Evolutionary conservation across 2,113 vertebrate genomes (phyloP).

Genomic region (Fukomys damarensis): DNA sequence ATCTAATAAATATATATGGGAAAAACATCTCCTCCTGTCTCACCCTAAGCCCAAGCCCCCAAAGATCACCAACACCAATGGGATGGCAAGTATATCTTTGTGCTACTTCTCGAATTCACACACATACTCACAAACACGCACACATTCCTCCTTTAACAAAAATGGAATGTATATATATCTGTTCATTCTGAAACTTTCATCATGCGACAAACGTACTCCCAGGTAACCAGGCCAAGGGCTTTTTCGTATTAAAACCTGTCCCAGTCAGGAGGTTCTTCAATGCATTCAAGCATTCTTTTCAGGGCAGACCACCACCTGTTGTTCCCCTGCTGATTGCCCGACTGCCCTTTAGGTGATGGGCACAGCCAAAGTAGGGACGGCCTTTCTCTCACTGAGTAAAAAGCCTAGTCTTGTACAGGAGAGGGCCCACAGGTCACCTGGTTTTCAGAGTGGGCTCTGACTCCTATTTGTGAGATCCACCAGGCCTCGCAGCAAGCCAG

Average conservation of each 20-base stretch:
- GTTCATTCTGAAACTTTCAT: constrained; percentile 19
- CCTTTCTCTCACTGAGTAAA: background rate
- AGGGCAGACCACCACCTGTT: fast-evolving
- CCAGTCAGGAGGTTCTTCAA: fast-evolving
- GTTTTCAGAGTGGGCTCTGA: background rate
- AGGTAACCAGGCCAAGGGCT: background rate
- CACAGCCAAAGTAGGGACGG: background rate
- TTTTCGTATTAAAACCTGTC: background rate
- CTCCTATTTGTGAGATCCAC: background rate
- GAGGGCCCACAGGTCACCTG: background rate
- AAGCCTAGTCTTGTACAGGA: background rate
- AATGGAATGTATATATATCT: background rate
- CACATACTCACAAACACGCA: background rate
- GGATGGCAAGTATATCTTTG: background rate
- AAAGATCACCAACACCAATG: background rate
- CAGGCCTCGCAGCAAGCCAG: background rate
- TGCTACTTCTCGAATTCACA: background rate
- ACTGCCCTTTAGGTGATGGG: background rate
- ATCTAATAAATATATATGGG: too few relatives aligned
- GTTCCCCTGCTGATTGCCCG: fast-evolving
- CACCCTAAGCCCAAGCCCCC: too few relatives aligned
- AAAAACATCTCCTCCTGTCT: background rate
- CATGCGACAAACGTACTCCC: background rate
- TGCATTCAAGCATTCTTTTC: background rate
- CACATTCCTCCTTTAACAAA: background rate